Evolutionary conservation across 1,140 invertebrate genomes (phyloP).

Genomic region (Ridgeia piscesae): DNA sequence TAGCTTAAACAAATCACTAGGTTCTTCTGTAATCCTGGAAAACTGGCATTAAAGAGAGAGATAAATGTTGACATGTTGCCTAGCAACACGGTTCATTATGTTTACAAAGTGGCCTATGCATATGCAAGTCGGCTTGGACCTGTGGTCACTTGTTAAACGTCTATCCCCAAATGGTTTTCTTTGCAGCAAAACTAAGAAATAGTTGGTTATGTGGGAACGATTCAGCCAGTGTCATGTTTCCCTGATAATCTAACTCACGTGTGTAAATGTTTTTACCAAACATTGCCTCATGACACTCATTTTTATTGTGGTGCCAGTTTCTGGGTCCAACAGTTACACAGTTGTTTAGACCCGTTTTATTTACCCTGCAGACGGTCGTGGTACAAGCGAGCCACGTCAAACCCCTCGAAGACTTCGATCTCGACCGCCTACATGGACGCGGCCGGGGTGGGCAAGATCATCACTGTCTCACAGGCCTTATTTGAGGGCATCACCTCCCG

Average conservation of each 20-base stretch:
- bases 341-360: neutral
- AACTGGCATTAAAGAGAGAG: neutral
- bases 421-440: conserved; percentile 60
- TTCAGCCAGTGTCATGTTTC: neutral
- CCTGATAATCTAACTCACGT: no score
- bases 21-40: neutral
- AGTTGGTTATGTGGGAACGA: neutral
- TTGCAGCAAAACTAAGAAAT: no score
- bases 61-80: no score
- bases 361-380: conserved; percentile 50
- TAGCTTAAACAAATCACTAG: neutral
- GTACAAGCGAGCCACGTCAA: conserved; percentile 55
- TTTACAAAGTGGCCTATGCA: no score
- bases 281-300: no score
- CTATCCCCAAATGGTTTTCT: no score
- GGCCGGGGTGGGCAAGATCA: conserved; percentile 59
- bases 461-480: conserved; percentile 59
- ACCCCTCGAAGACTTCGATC: conserved; percentile 58
- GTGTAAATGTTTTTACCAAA: no score
- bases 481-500: conserved; percentile 59
- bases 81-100: no score
- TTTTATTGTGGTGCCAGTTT: neutral
- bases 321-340: neutral
- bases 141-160: no score
- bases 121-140: no score